These are phyloP conservation scores for Anticlea derivata DNA, from an alignment of 2,888 invertebrate species.

Conservation along the genomic window DNA sequence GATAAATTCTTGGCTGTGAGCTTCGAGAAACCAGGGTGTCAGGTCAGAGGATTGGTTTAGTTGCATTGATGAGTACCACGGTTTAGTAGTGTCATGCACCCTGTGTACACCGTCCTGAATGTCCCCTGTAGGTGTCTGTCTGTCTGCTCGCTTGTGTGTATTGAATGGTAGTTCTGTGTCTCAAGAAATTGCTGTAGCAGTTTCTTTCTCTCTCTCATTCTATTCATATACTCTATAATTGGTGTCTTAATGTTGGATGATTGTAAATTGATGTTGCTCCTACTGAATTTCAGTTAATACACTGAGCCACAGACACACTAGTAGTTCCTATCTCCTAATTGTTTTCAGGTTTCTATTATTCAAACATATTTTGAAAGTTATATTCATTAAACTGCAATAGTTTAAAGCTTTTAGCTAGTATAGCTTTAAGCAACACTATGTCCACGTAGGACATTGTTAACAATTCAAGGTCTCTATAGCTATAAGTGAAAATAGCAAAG, in stretches of 20 bases:
- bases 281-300: constrained; percentile 23
- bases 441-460: not conserved
- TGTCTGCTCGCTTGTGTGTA: constrained; percentile 42
- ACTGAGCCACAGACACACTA: constrained; percentile 15
- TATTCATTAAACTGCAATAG: not conserved
- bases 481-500: no score
- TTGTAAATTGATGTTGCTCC: constrained; percentile 13
- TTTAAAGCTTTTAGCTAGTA: not conserved
- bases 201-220: constrained; percentile 8
- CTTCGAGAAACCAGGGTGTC: constrained; percentile 53
- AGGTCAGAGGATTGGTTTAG: constrained; percentile 62
- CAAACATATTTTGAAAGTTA: not conserved
- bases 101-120: constrained; percentile 43
- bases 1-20: no score
- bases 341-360: constrained; percentile 5
- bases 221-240: constrained; percentile 2
- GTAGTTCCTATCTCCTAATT: constrained; percentile 8
- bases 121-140: constrained; percentile 37
- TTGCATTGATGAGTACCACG: constrained; percentile 62
- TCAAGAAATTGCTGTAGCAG: constrained; percentile 17
- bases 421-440: not conserved
- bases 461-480: no score
- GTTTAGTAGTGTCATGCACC: constrained; percentile 57
- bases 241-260: constrained; percentile 23
- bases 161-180: constrained; percentile 39